phyloP scores from a whole-genome alignment of 1,140 invertebrate species.

The Pentalonia nigronervosa region DNA sequence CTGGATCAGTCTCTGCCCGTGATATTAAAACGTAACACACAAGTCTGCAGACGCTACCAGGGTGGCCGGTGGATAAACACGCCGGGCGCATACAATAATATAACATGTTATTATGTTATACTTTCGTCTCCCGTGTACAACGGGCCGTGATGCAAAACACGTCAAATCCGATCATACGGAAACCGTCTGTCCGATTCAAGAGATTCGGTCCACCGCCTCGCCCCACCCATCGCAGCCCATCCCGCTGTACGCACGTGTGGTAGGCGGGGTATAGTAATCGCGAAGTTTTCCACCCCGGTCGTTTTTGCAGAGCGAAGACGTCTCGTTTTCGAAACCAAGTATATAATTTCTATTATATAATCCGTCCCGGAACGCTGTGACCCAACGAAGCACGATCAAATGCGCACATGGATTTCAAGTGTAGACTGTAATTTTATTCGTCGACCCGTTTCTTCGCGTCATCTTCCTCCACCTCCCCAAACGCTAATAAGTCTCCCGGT shows the following conservation, averaged over 20 bases:
- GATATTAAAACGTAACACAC: neutral
- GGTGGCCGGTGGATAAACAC: neutral
- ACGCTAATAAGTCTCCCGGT: neutral
- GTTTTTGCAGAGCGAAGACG: neutral
- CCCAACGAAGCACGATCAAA: neutral
- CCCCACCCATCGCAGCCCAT: no score
- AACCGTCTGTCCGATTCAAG: neutral
- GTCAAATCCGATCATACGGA: neutral
- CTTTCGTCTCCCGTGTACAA: neutral
- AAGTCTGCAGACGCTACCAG: neutral
- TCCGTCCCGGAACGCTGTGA: neutral
- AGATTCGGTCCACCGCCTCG: neutral
- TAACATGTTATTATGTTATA: neutral
- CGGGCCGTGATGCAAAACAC: neutral
- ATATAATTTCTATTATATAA: neutral
- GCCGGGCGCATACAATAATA: no score
- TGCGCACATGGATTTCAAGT: neutral
- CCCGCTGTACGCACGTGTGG: no score
- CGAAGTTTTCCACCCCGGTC: neutral
- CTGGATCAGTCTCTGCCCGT: no score
- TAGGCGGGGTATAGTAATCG: neutral
- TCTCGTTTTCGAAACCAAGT: neutral
- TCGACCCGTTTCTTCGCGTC: neutral
- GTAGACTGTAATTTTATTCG: neutral
- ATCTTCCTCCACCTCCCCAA: no score